Conservation (phyloP, 2,113 vertebrate species). For the Lophius piscatorius region DNA sequence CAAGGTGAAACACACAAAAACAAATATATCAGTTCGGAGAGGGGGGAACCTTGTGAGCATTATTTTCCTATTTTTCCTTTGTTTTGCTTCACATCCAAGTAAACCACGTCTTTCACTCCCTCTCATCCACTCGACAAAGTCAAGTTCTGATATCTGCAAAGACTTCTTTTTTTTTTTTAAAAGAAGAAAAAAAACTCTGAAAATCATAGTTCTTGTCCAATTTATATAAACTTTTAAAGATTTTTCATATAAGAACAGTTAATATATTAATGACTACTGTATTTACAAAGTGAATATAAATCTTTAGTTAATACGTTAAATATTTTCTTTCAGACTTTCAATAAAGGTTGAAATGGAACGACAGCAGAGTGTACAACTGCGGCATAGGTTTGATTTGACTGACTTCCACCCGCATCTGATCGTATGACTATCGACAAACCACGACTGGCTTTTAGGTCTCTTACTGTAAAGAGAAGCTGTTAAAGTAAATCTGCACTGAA, state of each 20-base stretch:
- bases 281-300: slow-evolving; percentile 83
- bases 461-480: slow-evolving; percentile 61
- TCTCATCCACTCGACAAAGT: slow-evolving; percentile 43
- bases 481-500: slow-evolving; percentile 64
- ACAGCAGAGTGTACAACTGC: slow-evolving; percentile 70
- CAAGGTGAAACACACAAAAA: slow-evolving; percentile 53
- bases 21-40: slow-evolving; percentile 52
- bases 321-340: slow-evolving; percentile 74
- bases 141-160: slow-evolving; percentile 49
- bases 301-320: slow-evolving; percentile 84
- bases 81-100: slow-evolving; percentile 41
- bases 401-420: slow-evolving; percentile 51
- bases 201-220: slow-evolving; percentile 64
- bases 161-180: slow-evolving; percentile 18
- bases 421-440: slow-evolving; percentile 46
- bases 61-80: slow-evolving; percentile 57
- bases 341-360: slow-evolving; percentile 74
- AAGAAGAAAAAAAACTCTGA: slow-evolving; percentile 50
- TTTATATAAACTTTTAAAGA: slow-evolving; percentile 76
- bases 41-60: slow-evolving; percentile 39
- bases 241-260: slow-evolving; percentile 77
- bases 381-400: slow-evolving; percentile 54
- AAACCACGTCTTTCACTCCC: slow-evolving; percentile 58
- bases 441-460: slow-evolving; percentile 23
- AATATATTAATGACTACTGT: slow-evolving; percentile 85